These are phyloP conservation scores for Parnassius smintheus DNA, from an alignment of 2,888 invertebrate species.

Conservation along the genomic window DNA sequence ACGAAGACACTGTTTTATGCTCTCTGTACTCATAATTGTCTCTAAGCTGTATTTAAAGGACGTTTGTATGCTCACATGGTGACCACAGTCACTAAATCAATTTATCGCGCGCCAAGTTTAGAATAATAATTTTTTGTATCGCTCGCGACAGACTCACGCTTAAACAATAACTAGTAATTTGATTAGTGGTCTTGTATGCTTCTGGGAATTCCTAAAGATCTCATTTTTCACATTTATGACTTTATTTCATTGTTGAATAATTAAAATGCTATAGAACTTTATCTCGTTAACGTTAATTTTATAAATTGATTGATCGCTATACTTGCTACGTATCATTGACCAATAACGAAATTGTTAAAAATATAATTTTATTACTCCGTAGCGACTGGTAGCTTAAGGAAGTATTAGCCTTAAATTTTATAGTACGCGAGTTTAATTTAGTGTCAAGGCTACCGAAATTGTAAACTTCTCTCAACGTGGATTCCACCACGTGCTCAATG, in stretches of 20 bases:
- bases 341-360: no score
- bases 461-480: no score
- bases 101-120: conserved; percentile 62
- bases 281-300: neutral
- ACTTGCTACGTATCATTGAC: no score
- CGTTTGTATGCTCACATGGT: conserved; percentile 61
- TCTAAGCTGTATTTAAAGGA: conserved; percentile 48
- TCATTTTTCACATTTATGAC: conserved; percentile 23
- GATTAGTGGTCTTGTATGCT: conserved; percentile 48
- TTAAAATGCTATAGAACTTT: conserved; percentile 6
- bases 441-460: no score
- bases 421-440: no score
- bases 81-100: conserved; percentile 64
- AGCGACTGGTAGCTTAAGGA: no score
- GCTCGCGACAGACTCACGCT: conserved; percentile 61
- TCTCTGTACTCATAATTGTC: conserved; percentile 51
- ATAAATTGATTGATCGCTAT: neutral
- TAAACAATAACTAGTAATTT: conserved; percentile 63
- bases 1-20: conserved; percentile 29
- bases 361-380: no score
- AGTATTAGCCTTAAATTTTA: no score
- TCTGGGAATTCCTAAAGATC: conserved; percentile 43
- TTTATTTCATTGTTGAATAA: conserved; percentile 15
- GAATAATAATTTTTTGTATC: conserved; percentile 60
- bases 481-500: no score